A percentile compares a stretch with the other conserved stretches of the same genome.
Evolutionary conservation across 2,797 vertebrate species (phyloP).

Genomic region (Huso huso): DNA sequence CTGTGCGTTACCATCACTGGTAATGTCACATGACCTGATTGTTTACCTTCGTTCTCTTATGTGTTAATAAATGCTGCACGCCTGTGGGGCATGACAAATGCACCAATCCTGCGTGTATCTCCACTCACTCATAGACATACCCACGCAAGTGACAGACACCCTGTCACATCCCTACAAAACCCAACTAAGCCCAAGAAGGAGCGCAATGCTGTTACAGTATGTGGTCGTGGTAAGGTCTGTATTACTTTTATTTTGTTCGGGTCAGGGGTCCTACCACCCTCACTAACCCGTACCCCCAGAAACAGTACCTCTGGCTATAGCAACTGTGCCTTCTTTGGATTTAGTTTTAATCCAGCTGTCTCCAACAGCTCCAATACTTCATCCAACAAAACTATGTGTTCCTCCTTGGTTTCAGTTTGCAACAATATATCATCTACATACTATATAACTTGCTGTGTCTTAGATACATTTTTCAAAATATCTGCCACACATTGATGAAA

Average conservation of each 20-base stretch:
- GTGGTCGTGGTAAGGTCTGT: not conserved
- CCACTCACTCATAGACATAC: too few species aligned
- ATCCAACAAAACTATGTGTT: too few species aligned
- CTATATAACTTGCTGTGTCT: not conserved
- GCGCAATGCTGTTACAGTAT: not conserved
- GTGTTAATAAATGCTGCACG: too few species aligned
- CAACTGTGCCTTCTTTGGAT: slow-evolving; percentile 3
- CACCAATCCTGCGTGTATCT: too few species aligned
- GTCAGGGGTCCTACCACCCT: slow-evolving; percentile 1
- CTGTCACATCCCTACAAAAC: too few species aligned
- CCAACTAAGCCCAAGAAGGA: too few species aligned
- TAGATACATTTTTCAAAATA: not conserved
- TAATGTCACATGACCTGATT: too few species aligned
- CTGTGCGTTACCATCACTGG: too few species aligned
- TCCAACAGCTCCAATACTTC: not conserved
- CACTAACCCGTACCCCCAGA: not conserved
- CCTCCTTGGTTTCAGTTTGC: not conserved
- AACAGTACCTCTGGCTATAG: not conserved
- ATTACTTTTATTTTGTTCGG: not conserved
- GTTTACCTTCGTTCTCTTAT: too few species aligned
- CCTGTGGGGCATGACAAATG: too few species aligned
- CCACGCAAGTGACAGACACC: too few species aligned
- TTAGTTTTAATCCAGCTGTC: not conserved
- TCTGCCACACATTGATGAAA: not conserved
- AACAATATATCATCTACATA: not conserved